Evolutionary conservation across 2,113 vertebrate genomes (phyloP).

Genomic region (Ptychochromis oligacanthus): DNA sequence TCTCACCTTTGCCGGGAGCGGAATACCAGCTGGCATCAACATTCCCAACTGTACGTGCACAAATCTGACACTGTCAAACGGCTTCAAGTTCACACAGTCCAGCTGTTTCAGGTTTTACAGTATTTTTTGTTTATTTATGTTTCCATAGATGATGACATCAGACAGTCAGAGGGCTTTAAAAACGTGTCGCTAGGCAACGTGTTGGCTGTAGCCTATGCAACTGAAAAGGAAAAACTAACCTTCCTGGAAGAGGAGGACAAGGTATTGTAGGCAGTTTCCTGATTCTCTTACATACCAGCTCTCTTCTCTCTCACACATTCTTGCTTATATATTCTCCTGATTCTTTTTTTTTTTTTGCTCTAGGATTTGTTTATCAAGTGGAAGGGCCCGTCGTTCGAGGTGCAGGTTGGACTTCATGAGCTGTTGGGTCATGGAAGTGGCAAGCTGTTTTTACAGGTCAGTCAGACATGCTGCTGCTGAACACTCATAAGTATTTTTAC

Average conservation of each 20-base stretch:
- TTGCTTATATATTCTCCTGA: background rate
- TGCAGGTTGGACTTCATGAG: constrained; percentile 92
- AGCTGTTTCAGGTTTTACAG: no score
- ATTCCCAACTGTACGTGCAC: constrained; percentile 88
- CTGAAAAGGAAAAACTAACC: constrained; percentile 88
- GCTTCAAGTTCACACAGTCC: no score
- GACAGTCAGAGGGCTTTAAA: constrained; percentile 92
- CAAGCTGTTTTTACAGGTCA: constrained; percentile 90
- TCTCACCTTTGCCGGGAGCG: constrained; percentile 90
- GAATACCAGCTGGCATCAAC: constrained; percentile 93
- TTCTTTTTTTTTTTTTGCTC: background rate
- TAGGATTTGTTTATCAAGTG: constrained; percentile 90
- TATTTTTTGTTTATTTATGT: no score
- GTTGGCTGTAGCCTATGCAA: constrained; percentile 86
- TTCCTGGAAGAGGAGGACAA: constrained; percentile 89
- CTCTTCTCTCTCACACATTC: background rate
- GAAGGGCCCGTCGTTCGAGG: constrained; percentile 91
- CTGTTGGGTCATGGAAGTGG: constrained; percentile 91
- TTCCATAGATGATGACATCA: constrained; percentile 87
- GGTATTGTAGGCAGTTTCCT: constrained; percentile 62
- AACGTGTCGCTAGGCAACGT: constrained; percentile 92
- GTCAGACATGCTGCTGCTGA: background rate
- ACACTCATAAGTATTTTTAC: background rate
- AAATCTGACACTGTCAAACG: background rate
- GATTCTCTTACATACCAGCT: background rate